phyloP scores from a whole-genome alignment of 1,140 invertebrate species.

The Pseudomyrmex sp. region DNA sequence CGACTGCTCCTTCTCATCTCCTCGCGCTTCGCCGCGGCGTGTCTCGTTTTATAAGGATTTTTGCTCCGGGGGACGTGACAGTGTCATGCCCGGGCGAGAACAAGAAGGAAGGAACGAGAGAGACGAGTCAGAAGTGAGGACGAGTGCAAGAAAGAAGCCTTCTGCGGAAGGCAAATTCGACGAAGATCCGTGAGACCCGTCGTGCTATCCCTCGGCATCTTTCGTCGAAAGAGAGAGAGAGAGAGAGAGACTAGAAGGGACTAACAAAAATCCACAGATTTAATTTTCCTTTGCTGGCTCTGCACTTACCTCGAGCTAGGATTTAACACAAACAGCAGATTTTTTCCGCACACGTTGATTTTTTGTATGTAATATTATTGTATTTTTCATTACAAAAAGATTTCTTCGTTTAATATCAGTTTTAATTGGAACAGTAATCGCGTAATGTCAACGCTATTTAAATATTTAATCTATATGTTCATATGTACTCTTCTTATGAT shows the following conservation, averaged over 20 bases:
- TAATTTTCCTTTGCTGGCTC: constrained; percentile 80
- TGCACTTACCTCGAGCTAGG: constrained; percentile 70
- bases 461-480: background rate
- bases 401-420: background rate
- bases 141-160: constrained; percentile 30
- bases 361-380: constrained; percentile 16
- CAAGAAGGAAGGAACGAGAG: constrained; percentile 42
- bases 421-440: background rate
- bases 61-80: constrained; percentile 83
- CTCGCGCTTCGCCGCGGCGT: constrained; percentile 78
- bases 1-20: constrained; percentile 77
- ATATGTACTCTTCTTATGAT: background rate
- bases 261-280: constrained; percentile 79
- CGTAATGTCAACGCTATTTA: background rate
- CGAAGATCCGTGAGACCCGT: constrained; percentile 65
- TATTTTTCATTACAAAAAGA: background rate
- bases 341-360: background rate
- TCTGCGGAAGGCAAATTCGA: constrained; percentile 55
- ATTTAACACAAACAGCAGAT: constrained; percentile 49
- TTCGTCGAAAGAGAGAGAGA: constrained; percentile 61
- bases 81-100: constrained; percentile 78
- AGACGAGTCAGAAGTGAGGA: constrained; percentile 44
- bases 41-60: constrained; percentile 83
- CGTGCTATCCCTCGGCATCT: constrained; percentile 76
- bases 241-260: background rate